Percentiles rank a stretch among this genome's conserved stretches.
These are phyloP conservation scores for Drosophila rellima DNA, from an alignment of 2,888 invertebrate species.

Conservation along the genomic window DNA sequence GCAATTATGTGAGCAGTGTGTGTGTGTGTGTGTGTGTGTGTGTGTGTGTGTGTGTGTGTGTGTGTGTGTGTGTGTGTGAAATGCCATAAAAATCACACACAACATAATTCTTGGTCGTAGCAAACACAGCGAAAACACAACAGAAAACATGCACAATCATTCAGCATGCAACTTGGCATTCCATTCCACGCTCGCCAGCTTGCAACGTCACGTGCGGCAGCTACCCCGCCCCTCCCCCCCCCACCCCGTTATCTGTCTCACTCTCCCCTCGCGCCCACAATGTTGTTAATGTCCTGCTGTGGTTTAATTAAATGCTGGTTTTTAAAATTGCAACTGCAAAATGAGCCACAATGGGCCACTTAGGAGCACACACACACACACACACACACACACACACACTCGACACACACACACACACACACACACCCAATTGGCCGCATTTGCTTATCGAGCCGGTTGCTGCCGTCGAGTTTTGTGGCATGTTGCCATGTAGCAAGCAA, in stretches of 20 bases:
- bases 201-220: conserved; percentile 67
- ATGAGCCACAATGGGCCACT: conserved; percentile 81
- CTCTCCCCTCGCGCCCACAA: not conserved
- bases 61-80: conserved; percentile 43
- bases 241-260: not conserved
- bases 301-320: conserved; percentile 78
- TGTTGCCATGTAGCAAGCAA: conserved; percentile 76
- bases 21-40: conserved; percentile 5
- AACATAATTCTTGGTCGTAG: conserved; percentile 52
- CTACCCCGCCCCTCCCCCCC: not conserved
- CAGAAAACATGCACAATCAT: conserved; percentile 67
- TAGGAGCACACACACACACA: conserved; percentile 41
- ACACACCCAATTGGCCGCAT: conserved; percentile 52
- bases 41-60: conserved; percentile 27
- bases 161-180: conserved; percentile 65
- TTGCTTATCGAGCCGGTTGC: conserved; percentile 74
- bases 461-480: conserved; percentile 41
- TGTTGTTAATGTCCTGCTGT: conserved; percentile 44
- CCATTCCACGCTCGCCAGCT: conserved; percentile 41
- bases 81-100: conserved; percentile 73
- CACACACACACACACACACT: conserved; percentile 20
- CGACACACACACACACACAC: conserved; percentile 12
- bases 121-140: conserved; percentile 32
- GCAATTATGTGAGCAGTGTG: conserved; percentile 1
- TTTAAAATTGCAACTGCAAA: conserved; percentile 79